Evolutionary conservation across 2,113 vertebrate species (phyloP), one percentile per base, ranked within the genome.

Genomic region (Dipodomys merriami): DNA sequence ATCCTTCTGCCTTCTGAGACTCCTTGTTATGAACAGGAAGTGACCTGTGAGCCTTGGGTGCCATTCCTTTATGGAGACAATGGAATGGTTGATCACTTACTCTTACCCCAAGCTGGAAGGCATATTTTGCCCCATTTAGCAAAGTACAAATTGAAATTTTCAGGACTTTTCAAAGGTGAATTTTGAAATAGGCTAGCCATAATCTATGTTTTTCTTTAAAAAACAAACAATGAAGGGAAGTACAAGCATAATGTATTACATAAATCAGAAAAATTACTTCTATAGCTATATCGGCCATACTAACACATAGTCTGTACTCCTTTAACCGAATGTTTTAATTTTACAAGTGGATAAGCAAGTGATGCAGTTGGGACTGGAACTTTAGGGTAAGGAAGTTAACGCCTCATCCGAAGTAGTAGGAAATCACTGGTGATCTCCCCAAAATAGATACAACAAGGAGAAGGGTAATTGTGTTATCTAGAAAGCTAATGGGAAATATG

Each of bases 11-110:
- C 16, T 23, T 39, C 9, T 10, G 4, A 77, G 12, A 25, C 6
- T n/a, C 30, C 9, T 74, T 20, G 25, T 18, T 18, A 0, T 39
- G 1, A 22, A 0, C 39, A 71, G 19, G 6, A 2, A 29, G 33
- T 27, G 33, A 81, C 0, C 23, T n/a, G 23, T 25, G 60, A 27
- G 57, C 29, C 30, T 67, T 39, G 29, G 5, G 7, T 8, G n/a
- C 4, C n/a, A 7, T 67, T 60, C 30, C n/a, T 44, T 46, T 2
- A 12, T 5, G 23, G 49, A 71, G 69, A 57, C 33, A 74, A 16
- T 20, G 39, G 39, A 39, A 9, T 13, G 35, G 62, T 22, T 25
- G 16, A 0, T 62, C 20, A 81, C 33, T 85, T 74, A 29, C 16
- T 69, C 12, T 49, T 68, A 78, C 33, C 12, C 2, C 20, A 74